Conservation (phyloP, 2,888 invertebrate genomes). For the Crepidodera aurea region DNA sequence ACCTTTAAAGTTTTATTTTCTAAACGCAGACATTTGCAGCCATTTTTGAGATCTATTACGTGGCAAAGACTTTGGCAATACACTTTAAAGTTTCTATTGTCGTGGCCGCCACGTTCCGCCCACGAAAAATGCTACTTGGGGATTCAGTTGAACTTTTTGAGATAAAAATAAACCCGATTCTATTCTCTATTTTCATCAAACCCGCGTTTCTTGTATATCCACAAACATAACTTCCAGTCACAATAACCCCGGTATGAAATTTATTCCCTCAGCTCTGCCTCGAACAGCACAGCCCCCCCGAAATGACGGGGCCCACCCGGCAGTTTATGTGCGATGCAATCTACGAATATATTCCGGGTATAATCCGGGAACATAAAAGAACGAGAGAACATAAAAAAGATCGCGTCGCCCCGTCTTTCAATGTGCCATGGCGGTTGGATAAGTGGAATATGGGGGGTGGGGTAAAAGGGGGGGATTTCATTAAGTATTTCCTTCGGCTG, state of each 20-base stretch:
- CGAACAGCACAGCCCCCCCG: neutral
- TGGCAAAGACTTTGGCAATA: no score
- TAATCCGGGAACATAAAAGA: conserved; percentile 32
- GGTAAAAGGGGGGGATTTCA: conserved; percentile 16
- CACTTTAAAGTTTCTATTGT: no score
- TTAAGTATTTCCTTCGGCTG: conserved; percentile 14
- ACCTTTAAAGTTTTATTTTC: no score
- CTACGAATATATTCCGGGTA: conserved; percentile 30
- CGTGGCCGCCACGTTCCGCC: no score
- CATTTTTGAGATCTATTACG: no score
- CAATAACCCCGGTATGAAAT: conserved; percentile 9
- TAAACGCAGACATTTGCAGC: no score
- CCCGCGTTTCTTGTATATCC: no score
- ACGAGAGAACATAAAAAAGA: conserved; percentile 30
- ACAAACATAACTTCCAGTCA: neutral
- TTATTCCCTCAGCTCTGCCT: conserved; percentile 6
- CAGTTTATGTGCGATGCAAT: conserved; percentile 35
- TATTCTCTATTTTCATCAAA: no score
- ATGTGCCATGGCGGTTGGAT: neutral
- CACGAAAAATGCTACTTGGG: no score
- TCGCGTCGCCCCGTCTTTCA: conserved; percentile 26
- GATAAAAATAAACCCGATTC: no score
- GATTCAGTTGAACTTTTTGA: no score
- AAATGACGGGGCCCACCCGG: conserved; percentile 28
- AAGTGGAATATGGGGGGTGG: neutral